phyloP scores from a whole-genome alignment of 2,888 invertebrate species.

The Julus scanicus region DNA sequence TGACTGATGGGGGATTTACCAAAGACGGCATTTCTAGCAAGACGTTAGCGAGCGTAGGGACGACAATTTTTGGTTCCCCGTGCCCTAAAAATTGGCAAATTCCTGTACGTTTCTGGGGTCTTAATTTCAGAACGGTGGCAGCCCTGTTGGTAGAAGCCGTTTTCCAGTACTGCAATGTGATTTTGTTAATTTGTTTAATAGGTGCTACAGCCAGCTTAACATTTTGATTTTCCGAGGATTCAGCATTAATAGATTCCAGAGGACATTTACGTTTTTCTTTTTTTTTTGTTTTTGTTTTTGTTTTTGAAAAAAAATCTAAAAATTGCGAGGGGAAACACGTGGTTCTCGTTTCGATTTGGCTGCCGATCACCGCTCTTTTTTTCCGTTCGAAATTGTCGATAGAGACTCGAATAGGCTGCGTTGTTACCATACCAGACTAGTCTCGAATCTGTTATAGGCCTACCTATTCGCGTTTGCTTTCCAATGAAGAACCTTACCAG shows the following conservation, averaged over 20 bases:
- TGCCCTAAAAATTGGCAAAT: background rate
- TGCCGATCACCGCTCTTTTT: background rate
- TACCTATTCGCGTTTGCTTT: conserved; percentile 19
- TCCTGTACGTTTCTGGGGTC: background rate
- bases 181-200: conserved; percentile 19
- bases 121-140: background rate
- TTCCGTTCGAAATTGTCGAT: background rate
- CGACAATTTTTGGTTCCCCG: too few relatives aligned
- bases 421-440: conserved; percentile 11
- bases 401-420: conserved; percentile 3
- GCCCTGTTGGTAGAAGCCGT: background rate
- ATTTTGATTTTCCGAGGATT: background rate
- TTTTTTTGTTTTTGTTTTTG: background rate
- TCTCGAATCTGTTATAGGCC: background rate
- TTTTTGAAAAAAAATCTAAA: conserved; percentile 37
- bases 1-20: too few relatives aligned
- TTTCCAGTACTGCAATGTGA: background rate
- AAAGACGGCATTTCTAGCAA: too few relatives aligned
- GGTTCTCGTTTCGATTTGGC: background rate
- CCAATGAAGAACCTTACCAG: conserved; percentile 49
- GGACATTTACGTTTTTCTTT: background rate
- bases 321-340: background rate
- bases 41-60: too few relatives aligned
- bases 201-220: conserved; percentile 11
- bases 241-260: background rate